Conservation (phyloP, 1,140 invertebrate species). For the Vanessa atalanta region DNA sequence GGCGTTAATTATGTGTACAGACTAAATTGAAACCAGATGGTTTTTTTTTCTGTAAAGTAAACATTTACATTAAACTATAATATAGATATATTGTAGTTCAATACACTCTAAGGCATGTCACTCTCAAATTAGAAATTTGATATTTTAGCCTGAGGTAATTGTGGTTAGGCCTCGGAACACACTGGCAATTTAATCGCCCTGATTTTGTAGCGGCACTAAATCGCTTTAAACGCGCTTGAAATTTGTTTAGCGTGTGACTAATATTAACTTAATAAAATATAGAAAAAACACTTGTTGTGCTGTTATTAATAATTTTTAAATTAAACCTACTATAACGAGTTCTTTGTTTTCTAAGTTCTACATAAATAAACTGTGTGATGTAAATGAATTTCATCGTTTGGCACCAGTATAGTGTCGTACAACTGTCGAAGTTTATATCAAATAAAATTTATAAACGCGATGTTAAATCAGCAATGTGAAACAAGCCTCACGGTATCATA, state of each 20-base stretch:
- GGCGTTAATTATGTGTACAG: no score
- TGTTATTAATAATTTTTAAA: not conserved
- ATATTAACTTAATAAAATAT: not conserved
- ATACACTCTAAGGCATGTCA: not conserved
- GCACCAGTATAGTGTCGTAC: no score
- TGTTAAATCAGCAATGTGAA: not conserved
- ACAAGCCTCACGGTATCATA: not conserved
- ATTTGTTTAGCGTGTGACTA: not conserved
- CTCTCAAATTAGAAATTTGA: conserved; percentile 22
- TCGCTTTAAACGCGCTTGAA: not conserved
- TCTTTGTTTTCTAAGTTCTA: not conserved
- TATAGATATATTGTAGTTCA: no score
- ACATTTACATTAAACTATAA: no score
- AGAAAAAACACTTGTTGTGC: no score
- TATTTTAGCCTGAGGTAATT: conserved; percentile 13
- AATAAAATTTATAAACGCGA: not conserved
- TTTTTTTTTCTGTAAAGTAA: no score
- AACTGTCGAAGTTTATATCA: not conserved
- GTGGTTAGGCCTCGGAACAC: not conserved
- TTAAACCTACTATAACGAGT: not conserved
- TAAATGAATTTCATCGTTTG: no score
- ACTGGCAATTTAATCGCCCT: not conserved
- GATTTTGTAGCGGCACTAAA: not conserved
- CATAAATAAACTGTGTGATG: no score
- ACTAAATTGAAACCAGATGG: no score